Conservation (phyloP, 2,797 vertebrate genomes). For the Ptychobarbus kaznakovi region DNA sequence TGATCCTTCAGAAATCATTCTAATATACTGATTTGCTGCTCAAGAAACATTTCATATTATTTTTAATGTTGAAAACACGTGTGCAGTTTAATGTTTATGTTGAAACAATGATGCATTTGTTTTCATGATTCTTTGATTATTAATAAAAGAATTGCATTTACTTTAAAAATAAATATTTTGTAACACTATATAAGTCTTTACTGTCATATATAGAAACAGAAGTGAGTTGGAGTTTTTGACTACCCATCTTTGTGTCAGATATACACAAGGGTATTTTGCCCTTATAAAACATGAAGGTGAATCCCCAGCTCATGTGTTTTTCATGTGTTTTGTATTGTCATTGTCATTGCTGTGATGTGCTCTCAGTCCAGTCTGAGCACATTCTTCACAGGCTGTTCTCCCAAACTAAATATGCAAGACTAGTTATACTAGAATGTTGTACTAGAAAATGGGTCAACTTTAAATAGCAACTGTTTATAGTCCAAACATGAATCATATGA, state of each 20-base stretch:
- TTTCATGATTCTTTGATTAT: not conserved
- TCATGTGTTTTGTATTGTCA: not conserved
- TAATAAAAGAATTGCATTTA: not conserved
- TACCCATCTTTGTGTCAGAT: not conserved
- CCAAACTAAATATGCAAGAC: constrained; percentile 15
- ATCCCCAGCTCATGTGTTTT: not conserved
- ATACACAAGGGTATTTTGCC: not conserved
- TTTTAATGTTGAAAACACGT: too few species aligned
- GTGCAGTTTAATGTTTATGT: too few species aligned
- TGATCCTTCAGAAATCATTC: not conserved
- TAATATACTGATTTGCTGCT: not conserved
- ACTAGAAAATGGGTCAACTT: not conserved
- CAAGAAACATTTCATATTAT: too few species aligned
- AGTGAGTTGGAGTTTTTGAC: not conserved
- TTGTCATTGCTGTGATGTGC: not conserved
- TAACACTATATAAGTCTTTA: not conserved
- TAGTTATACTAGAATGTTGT: not conserved
- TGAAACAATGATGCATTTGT: too few species aligned
- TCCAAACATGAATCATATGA: not conserved
- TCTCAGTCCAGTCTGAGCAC: constrained; percentile 27
- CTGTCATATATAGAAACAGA: not conserved
- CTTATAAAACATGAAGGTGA: constrained; percentile 21
- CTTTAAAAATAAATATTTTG: not conserved
- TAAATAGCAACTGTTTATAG: constrained; percentile 13
- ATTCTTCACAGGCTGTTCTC: constrained; percentile 20